Evolutionary conservation across 2,113 vertebrate species (phyloP).

Genomic region (Rhinolophus ferrumequinum): DNA sequence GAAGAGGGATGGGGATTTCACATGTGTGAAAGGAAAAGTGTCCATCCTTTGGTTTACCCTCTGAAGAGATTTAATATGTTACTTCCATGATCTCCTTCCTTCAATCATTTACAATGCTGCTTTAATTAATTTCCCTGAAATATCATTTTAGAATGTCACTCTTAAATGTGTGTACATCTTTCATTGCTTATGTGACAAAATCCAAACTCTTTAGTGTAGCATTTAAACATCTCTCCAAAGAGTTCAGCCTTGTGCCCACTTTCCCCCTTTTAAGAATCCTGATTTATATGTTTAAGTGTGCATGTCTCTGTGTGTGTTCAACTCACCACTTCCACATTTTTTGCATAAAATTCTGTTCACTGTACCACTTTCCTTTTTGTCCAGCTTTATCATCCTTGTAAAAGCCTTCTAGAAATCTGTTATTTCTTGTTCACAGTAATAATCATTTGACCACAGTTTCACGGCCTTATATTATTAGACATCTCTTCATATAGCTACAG

Average conservation of each 20-base stretch:
- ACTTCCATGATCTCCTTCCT: background rate
- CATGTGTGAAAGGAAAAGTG: background rate
- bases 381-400: background rate
- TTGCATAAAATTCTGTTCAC: background rate
- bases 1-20: background rate
- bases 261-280: background rate
- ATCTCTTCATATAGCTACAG: background rate
- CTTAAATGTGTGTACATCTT: background rate
- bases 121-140: slow-evolving; percentile 42
- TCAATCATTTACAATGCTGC: background rate
- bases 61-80: background rate
- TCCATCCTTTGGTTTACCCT: background rate
- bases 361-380: background rate
- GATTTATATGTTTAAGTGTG: background rate
- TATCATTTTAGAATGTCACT: background rate
- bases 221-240: background rate
- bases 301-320: background rate
- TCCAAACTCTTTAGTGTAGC: background rate
- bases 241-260: background rate
- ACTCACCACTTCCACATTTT: background rate
- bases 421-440: background rate
- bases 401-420: background rate
- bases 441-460: background rate
- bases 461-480: background rate
- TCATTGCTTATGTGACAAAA: background rate